Conservation (phyloP, 2,113 vertebrate species). For the Paratilapia polleni region DNA sequence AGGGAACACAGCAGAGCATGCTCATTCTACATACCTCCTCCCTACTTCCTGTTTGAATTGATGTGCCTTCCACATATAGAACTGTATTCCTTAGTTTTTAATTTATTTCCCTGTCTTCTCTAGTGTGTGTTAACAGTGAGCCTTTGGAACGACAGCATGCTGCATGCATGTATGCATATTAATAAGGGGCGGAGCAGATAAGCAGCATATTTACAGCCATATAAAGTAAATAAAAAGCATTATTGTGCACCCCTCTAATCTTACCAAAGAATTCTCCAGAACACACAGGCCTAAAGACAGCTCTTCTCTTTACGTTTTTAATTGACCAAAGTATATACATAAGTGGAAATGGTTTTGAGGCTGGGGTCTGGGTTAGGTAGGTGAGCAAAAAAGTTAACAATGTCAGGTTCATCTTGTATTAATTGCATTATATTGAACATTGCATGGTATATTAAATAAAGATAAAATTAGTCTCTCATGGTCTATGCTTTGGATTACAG, state of each 20-base stretch:
- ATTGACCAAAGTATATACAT: constrained; percentile 26
- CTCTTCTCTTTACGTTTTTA: constrained; percentile 7
- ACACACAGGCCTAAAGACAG: constrained; percentile 21
- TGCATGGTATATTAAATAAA: not conserved
- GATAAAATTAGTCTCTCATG: not conserved
- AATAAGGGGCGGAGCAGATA: constrained; percentile 39
- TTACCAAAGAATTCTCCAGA: constrained; percentile 46
- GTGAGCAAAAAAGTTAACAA: not conserved
- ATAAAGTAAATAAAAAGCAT: constrained; percentile 71
- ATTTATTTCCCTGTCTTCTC: constrained; percentile 17
- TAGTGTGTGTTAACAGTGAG: constrained; percentile 15
- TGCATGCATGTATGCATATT: constrained; percentile 35
- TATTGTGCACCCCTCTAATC: constrained; percentile 60
- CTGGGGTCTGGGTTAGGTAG: constrained; percentile 30
- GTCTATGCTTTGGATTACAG: not conserved
- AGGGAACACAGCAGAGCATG: constrained; percentile 46
- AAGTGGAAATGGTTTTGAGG: not conserved
- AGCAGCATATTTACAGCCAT: constrained; percentile 63
- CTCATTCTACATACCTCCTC: constrained; percentile 35
- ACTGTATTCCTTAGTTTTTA: not conserved
- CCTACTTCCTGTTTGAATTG: constrained; percentile 23
- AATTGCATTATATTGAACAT: not conserved
- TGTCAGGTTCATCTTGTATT: not conserved
- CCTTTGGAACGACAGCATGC: constrained; percentile 34
- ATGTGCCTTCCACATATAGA: constrained; percentile 1